phyloP scores from a whole-genome alignment of 2,797 vertebrate genomes.

The Sternarchorhynchus goeldii region DNA sequence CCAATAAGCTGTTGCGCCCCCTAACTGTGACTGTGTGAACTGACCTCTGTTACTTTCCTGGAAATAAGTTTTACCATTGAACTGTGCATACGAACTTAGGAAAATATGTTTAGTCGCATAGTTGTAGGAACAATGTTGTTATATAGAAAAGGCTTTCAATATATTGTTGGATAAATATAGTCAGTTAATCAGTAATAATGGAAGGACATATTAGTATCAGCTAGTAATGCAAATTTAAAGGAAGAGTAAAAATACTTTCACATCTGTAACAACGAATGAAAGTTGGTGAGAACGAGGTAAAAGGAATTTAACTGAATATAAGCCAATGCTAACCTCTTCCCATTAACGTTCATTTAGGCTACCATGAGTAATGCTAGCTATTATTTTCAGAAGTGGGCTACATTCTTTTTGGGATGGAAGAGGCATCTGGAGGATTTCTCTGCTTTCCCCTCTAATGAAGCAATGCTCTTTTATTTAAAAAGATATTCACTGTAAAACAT shows the following conservation, averaged over 20 bases:
- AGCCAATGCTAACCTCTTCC: too few species aligned
- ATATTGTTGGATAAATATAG: background rate
- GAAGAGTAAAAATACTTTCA: background rate
- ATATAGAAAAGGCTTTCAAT: background rate
- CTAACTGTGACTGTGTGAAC: constrained; percentile 25
- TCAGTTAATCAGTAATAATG: background rate
- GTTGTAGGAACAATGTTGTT: background rate
- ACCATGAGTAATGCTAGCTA: constrained; percentile 13
- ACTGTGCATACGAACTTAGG: constrained; percentile 36
- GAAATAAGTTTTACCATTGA: constrained; percentile 32
- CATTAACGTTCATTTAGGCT: background rate
- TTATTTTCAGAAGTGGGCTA: constrained; percentile 2
- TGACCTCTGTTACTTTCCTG: constrained; percentile 21
- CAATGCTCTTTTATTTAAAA: constrained; percentile 32
- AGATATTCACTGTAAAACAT: constrained; percentile 19
- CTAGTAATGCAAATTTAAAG: too few species aligned
- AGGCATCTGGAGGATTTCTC: background rate
- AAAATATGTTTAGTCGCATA: constrained; percentile 16
- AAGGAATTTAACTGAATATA: background rate
- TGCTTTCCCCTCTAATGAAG: constrained; percentile 11
- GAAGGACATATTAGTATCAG: too few species aligned
- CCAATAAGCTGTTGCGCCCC: constrained; percentile 27
- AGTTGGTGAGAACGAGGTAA: background rate
- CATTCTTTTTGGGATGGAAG: background rate
- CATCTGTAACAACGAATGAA: background rate